Evolutionary conservation across 2,797 vertebrate species (phyloP).

Genomic region (Linurgus olivaceus): DNA sequence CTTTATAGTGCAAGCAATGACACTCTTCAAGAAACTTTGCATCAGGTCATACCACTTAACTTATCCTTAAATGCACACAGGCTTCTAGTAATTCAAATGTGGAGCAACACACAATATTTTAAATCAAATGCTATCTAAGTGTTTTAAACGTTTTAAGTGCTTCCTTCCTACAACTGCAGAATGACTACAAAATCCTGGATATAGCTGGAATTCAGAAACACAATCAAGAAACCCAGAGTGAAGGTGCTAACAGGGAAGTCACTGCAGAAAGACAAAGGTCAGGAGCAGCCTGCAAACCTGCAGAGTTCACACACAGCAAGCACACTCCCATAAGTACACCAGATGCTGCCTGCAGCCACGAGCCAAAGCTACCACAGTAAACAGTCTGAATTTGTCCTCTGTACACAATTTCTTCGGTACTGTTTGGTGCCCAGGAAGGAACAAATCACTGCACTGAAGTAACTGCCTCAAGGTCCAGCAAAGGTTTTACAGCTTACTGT

Average conservation of each 20-base stretch:
- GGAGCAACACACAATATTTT: neutral
- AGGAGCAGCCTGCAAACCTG: neutral
- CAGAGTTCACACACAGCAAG: neutral
- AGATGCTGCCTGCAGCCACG: neutral
- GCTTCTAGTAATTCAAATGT: neutral
- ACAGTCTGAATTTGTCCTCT: neutral
- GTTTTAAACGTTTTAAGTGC: neutral
- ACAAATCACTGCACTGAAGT: neutral
- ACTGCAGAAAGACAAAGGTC: neutral
- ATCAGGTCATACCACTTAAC: neutral
- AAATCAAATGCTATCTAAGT: neutral
- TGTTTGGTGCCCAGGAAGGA: neutral
- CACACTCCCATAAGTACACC: neutral
- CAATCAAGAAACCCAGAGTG: neutral
- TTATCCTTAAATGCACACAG: neutral
- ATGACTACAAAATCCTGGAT: neutral
- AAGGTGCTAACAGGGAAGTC: neutral
- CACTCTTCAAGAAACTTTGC: neutral
- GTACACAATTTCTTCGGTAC: neutral
- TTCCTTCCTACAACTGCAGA: neutral
- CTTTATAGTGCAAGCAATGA: neutral
- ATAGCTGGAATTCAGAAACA: neutral
- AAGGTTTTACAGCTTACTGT: neutral
- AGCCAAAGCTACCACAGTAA: neutral
- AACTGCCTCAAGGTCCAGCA: neutral